phyloP scores from a whole-genome alignment of 1,140 invertebrate species.

The Whitmania pigra region DNA sequence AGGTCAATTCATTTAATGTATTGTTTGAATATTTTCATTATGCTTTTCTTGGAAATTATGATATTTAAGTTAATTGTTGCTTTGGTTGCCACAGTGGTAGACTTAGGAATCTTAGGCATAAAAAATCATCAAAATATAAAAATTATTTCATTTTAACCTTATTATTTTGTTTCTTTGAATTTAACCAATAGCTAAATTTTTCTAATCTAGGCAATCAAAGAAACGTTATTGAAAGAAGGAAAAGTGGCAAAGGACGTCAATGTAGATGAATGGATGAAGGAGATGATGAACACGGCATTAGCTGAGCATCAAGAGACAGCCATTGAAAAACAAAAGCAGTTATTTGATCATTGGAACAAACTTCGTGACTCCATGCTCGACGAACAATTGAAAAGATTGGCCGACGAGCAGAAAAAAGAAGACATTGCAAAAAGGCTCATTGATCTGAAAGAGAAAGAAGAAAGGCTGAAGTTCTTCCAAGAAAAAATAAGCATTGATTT shows the following conservation, averaged over 20 bases:
- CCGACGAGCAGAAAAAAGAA: conserved; percentile 22
- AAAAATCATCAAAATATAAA: too few species aligned
- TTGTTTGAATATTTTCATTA: too few species aligned
- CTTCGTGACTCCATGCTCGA: conserved; percentile 19
- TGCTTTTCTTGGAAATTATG: too few species aligned
- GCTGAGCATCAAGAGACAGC: neutral
- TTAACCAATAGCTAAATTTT: too few species aligned
- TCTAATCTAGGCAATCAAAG: neutral
- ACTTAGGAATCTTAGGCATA: too few species aligned
- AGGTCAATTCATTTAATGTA: too few species aligned
- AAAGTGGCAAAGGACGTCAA: conserved; percentile 11
- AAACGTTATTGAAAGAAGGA: neutral
- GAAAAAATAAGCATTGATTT: conserved; percentile 25
- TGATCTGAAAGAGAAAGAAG: conserved; percentile 27
- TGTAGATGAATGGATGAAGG: conserved; percentile 8
- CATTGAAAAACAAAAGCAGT: conserved; percentile 9
- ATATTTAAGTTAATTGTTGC: too few species aligned
- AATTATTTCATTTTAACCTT: too few species aligned
- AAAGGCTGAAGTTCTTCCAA: conserved; percentile 24
- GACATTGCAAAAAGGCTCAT: conserved; percentile 26
- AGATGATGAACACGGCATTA: neutral
- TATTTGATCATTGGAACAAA: conserved; percentile 23
- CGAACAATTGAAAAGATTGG: conserved; percentile 22
- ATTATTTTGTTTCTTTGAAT: too few species aligned
- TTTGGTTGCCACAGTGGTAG: too few species aligned